Evolutionary conservation across 2,888 invertebrate species (phyloP).

Genomic region (Apoda limacodes): DNA sequence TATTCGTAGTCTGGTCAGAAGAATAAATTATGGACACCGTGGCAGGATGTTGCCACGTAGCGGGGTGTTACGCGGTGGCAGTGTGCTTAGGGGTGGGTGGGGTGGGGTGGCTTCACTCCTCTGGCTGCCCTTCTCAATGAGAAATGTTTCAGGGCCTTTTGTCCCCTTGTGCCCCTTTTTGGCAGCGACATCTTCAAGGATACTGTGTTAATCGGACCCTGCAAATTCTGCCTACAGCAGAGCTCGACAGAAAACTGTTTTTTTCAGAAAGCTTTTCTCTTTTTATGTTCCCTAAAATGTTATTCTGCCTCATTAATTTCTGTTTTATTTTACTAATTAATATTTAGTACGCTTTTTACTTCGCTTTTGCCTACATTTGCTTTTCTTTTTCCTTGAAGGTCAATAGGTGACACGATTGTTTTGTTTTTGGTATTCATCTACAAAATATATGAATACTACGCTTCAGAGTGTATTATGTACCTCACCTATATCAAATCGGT

Average conservation of each 20-base stretch:
- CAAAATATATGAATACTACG: too few species aligned
- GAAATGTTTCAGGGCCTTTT: conserved; percentile 62
- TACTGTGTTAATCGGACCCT: conserved; percentile 63
- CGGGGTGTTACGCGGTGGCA: conserved; percentile 24
- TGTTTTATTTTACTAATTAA: too few species aligned
- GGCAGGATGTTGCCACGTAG: conserved; percentile 43
- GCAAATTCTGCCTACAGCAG: conserved; percentile 35
- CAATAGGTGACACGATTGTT: too few species aligned
- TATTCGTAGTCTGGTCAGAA: conserved; percentile 57
- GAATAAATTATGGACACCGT: conserved; percentile 65
- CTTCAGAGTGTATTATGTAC: too few species aligned
- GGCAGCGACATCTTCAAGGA: conserved; percentile 63
- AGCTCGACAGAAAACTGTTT: conserved; percentile 33
- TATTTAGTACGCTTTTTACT: too few species aligned
- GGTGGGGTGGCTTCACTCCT: conserved; percentile 17
- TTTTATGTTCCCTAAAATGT: not conserved
- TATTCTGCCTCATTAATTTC: not conserved
- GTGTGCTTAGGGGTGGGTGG: not conserved
- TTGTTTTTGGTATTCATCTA: too few species aligned
- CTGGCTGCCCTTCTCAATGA: conserved; percentile 34
- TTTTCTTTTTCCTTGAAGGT: too few species aligned
- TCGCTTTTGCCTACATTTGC: too few species aligned
- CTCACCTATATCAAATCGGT: too few species aligned
- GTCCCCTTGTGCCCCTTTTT: conserved; percentile 59
- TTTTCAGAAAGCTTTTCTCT: conserved; percentile 16